Evolutionary conservation across 2,888 invertebrate genomes (phyloP).

Genomic region (Elegia similella): DNA sequence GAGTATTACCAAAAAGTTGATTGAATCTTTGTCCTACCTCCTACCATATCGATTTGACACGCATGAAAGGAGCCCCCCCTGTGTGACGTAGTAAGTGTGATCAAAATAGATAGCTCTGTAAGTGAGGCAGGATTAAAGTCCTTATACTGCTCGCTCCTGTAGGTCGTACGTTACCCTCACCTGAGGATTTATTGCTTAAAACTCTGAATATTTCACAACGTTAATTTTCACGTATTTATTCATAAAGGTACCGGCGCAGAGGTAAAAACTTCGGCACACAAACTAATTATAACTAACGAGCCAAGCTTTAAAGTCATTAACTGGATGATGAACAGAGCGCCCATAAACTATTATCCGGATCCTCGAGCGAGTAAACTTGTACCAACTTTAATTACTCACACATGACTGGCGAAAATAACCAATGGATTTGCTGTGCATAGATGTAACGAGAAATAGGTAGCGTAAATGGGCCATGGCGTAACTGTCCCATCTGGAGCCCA

Average conservation of each 20-base stretch:
- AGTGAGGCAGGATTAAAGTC: too few relatives aligned
- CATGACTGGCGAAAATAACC: constrained; percentile 52
- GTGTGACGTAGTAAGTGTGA: too few relatives aligned
- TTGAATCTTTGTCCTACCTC: too few relatives aligned
- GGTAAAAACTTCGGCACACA: constrained; percentile 9
- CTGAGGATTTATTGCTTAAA: neutral
- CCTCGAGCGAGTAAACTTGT: constrained; percentile 33
- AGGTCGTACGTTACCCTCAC: neutral
- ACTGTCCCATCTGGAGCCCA: too few relatives aligned
- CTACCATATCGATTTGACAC: too few relatives aligned
- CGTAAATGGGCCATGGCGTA: neutral
- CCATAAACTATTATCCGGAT: constrained; percentile 32
- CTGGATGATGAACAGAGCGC: constrained; percentile 33
- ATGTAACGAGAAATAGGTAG: neutral
- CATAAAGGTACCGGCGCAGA: constrained; percentile 9
- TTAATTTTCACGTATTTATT: constrained; percentile 14
- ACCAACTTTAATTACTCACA: constrained; percentile 60
- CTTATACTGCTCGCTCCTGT: too few relatives aligned
- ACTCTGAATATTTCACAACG: constrained; percentile 2
- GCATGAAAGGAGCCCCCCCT: too few relatives aligned
- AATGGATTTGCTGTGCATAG: constrained; percentile 1
- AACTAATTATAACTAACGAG: constrained; percentile 19
- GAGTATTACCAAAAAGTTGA: too few relatives aligned
- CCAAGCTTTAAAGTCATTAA: constrained; percentile 26
- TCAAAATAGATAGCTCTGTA: too few relatives aligned